A percentile compares a stretch with the other conserved stretches of the same genome.
Evolutionary conservation across 37 sponge, comb jelly and placozoan genomes (phyloP).

Genomic region (Cladorhizidae sp.): DNA sequence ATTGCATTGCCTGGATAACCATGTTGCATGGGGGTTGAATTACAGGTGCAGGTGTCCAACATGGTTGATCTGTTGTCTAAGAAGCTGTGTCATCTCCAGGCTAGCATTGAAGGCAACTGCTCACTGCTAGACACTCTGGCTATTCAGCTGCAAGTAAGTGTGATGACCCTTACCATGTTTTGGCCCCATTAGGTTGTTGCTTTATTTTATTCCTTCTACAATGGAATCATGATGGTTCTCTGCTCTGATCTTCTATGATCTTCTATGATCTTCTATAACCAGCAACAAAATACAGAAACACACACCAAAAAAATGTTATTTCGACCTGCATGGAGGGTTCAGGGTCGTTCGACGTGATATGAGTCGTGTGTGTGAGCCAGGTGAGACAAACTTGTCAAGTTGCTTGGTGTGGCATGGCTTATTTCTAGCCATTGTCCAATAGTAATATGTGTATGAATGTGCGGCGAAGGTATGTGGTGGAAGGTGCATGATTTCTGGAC

Average conservation of each 20-base stretch:
- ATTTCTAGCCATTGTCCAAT: no score
- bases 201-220: neutral
- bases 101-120: slow-evolving; percentile 11
- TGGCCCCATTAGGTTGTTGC: neutral
- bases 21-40: neutral
- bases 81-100: slow-evolving; percentile 55
- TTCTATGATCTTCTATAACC: neutral
- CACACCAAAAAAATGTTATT: no score
- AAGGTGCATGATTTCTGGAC: no score
- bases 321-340: no score
- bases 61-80: slow-evolving; percentile 51
- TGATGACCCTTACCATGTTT: neutral
- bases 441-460: no score
- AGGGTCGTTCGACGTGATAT: no score
- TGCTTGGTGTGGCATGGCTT: no score
- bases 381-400: no score
- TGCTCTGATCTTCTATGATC: neutral
- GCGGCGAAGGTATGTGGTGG: no score
- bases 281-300: no score
- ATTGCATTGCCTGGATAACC: neutral
- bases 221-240: neutral
- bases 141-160: slow-evolving; percentile 49
- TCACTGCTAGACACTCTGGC: slow-evolving; percentile 38
- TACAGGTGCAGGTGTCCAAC: slow-evolving; percentile 50
- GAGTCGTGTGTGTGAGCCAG: no score